Evolutionary conservation across 2,797 vertebrate species (phyloP), one percentile per base, ranked within the genome.

Genomic region (Myotis daubentonii): DNA sequence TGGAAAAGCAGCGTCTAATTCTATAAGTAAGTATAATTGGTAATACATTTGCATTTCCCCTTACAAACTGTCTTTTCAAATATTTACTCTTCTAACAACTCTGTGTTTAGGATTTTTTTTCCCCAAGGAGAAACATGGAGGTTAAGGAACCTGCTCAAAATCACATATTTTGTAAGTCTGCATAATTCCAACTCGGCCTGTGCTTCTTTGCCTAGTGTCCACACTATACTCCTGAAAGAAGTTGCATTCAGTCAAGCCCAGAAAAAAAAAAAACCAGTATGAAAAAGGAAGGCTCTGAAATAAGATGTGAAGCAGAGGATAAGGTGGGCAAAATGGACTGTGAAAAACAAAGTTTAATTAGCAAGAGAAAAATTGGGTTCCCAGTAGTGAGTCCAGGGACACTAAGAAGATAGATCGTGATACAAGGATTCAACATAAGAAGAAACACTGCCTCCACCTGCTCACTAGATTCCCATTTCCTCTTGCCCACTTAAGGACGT

Each of bases 41-140:
- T 28, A 86, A 33, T 41, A 47, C 16, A 79, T 71, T 81, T 83
- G 38, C 44, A 83, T 75, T 70, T 10, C 8, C 23, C 28, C 60
- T 92, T 86, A 53, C 22, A 94, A 90, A 70, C 30, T 47, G 66
- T 51, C 75, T 93, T 94, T 47, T 47, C 72, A 33, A 89, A 23
- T 74, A 72, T 74, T 85, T 89, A 60, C 41, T 79, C 19, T 44
- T 81, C n/a, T 79, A 68, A 66, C 17, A 75, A 88, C 9, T 81
- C 62, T 28, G 0, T 70, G 20, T 66, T 41, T 68, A 65, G 53
- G 66, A 71, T 20, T 38, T 68, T 41, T 66, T 74, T 86, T 68
- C 11, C 38, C 11, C 38, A 70, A 87, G 81, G 83, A 92, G 28
- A n/a, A 41, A 62, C 20, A 9, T 22, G 66, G 74, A 79, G 36